Conservation (phyloP, 2,797 vertebrate genomes). For the Amblyraja radiata region DNA sequence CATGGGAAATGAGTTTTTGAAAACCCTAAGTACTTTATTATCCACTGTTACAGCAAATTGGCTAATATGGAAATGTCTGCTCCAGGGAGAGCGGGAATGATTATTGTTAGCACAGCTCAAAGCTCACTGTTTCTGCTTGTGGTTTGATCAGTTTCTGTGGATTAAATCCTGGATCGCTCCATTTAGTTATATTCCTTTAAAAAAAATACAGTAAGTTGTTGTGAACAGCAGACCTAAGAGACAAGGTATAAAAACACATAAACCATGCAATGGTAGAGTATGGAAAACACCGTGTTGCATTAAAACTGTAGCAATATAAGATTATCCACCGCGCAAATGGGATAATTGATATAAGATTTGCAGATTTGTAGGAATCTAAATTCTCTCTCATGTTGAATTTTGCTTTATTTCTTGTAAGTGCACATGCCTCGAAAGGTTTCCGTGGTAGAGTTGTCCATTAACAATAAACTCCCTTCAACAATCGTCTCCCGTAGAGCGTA, state of each 20-base stretch:
- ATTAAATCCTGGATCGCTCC: constrained; percentile 82
- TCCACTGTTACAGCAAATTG: constrained; percentile 75
- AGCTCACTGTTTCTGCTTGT: constrained; percentile 83
- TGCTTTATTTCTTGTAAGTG: too few relatives aligned
- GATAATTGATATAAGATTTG: background rate
- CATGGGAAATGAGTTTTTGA: constrained; percentile 56
- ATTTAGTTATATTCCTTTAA: constrained; percentile 54
- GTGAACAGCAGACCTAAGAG: background rate
- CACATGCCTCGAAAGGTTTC: background rate
- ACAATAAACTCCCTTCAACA: background rate
- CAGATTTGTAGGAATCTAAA: background rate
- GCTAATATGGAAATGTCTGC: constrained; percentile 58
- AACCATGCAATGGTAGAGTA: background rate
- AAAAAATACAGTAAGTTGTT: constrained; percentile 48
- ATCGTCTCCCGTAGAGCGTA: background rate
- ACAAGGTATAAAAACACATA: background rate
- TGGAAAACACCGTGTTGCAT: background rate
- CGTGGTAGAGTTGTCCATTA: background rate
- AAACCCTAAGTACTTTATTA: constrained; percentile 83
- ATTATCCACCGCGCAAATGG: too few relatives aligned
- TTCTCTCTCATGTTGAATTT: too few relatives aligned
- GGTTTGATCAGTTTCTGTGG: constrained; percentile 83
- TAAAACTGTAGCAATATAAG: background rate
- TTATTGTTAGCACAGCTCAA: constrained; percentile 89
- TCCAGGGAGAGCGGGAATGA: constrained; percentile 78